Base-by-base conservation (phyloP, 2,797 vertebrate species). In the Octomys mimax region DNA sequence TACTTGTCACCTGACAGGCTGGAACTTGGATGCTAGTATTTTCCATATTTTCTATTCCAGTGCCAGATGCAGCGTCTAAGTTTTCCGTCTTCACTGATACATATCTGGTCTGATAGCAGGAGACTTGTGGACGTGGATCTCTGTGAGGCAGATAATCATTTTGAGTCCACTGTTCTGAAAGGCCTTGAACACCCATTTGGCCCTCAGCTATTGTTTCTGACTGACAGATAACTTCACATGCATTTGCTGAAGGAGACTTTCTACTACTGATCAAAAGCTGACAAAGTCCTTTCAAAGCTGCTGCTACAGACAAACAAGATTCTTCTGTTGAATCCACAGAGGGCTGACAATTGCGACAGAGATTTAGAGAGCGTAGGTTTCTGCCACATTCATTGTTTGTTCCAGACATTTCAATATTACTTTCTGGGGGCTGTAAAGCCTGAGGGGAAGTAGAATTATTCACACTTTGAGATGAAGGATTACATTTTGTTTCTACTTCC, bases 201-300 rank as follows among this genome's bases (percentile, higher is more conserved):
- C 89, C 85, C 85, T 36, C 78, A 39, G 68, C 87, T 93, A 8
- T 80, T 6, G 49, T 0, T 85, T 97, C 97, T 83, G 97, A 87
- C 54, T 18, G 93, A 92, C 78, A 95, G 36, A 18, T 8, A 19
- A 86, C 36, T 59, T 98, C 98, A 0, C 83, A 94, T 59, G 61
- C 39, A 33, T 77, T 75, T 89, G 97, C 97, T 54, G 97, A 96
- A 66, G 98, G 97, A 91, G 97, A 98, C 94, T 98, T 98, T 94
- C 92, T 98, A 97, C 98, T 99, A 91, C 98, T 98, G 71, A 99
- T 98, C 96, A 99, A 97, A 96, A 99, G 99, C 90, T 99, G 98
- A 87, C 99, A 99, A 85, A 99, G 99, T 98, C 99, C 99, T 97
- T 99, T 99, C 98, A 99, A 98, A 85, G 99, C 99, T 33, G 99